phyloP scores from a whole-genome alignment of 53 echinoderm and acorn worm species.

The Temnopleurus reevesii region DNA sequence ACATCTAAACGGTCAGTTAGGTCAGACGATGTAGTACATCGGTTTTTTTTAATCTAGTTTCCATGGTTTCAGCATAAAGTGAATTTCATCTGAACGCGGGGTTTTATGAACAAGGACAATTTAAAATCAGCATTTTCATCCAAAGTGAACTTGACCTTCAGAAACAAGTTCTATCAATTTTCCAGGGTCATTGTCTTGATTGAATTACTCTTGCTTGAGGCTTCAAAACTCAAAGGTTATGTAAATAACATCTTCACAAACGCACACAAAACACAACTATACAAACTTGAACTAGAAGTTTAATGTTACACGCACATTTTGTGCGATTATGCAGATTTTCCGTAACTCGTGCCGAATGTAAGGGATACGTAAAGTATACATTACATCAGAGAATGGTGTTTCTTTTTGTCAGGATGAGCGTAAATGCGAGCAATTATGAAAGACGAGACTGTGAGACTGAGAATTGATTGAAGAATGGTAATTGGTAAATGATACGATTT shows the following conservation, averaged over 20 bases:
- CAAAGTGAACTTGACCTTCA: background rate
- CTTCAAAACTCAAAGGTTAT: conserved; percentile 9
- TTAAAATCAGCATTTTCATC: background rate
- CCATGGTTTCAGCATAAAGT: no score
- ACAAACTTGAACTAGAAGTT: background rate
- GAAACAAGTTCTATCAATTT: background rate
- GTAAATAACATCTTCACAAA: background rate
- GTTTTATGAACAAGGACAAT: no score
- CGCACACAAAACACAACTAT: background rate
- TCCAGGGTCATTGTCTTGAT: background rate
- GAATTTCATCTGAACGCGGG: no score
- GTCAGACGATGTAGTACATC: no score
- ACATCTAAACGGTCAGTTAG: no score
- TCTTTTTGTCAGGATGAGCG: background rate
- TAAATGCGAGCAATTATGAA: conserved; percentile 1
- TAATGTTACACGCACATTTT: conserved; percentile 3
- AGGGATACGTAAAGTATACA: background rate
- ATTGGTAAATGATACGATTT: background rate
- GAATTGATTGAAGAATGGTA: background rate
- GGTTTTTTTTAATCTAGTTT: no score
- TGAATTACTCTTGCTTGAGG: background rate
- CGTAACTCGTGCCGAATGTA: background rate
- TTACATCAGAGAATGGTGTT: background rate
- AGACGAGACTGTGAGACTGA: background rate
- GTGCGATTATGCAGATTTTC: background rate